These are phyloP conservation scores for Incurvaria masculella DNA, from an alignment of 2,888 invertebrate species.

Conservation along the genomic window DNA sequence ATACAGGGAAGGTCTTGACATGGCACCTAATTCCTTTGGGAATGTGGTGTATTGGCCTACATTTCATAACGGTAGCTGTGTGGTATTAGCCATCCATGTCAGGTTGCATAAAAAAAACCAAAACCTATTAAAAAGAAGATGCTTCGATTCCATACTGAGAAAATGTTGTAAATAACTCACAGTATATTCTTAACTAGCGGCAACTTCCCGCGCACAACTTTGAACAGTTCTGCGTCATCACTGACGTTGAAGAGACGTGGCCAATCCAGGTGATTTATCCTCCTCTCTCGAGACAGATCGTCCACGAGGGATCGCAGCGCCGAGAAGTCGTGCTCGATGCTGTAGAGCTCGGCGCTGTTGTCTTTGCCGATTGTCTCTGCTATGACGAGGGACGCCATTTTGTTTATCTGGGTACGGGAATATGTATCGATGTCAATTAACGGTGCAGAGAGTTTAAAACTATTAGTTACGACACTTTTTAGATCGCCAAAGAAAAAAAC, in stretches of 20 bases:
- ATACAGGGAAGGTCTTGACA: no score
- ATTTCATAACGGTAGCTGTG: no score
- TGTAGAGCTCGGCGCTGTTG: slow-evolving; percentile 32
- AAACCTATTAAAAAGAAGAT: no score
- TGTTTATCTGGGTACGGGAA: slow-evolving; percentile 45
- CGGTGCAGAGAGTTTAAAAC: no score
- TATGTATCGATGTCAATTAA: no score
- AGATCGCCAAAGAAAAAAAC: no score
- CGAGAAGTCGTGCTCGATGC: slow-evolving; percentile 31
- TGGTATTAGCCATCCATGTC: no score
- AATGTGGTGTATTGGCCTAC: no score
- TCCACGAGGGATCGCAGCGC: slow-evolving; percentile 23
- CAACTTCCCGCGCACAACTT: slow-evolving; percentile 25
- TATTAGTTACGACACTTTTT: no score
- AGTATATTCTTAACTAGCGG: slow-evolving; percentile 37
- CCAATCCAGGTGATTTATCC: slow-evolving; percentile 29
- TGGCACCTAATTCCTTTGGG: no score
- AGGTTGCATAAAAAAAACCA: no score
- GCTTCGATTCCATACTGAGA: no score
- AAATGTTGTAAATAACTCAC: slow-evolving; percentile 37
- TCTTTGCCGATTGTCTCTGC: slow-evolving; percentile 46
- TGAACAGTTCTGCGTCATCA: slow-evolving; percentile 29
- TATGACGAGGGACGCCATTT: slow-evolving; percentile 42
- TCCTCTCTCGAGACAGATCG: slow-evolving; percentile 29
- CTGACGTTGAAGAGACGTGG: slow-evolving; percentile 24